Evolutionary conservation across 2,113 vertebrate genomes (phyloP).

Genomic region (Semicossyphus pulcher): DNA sequence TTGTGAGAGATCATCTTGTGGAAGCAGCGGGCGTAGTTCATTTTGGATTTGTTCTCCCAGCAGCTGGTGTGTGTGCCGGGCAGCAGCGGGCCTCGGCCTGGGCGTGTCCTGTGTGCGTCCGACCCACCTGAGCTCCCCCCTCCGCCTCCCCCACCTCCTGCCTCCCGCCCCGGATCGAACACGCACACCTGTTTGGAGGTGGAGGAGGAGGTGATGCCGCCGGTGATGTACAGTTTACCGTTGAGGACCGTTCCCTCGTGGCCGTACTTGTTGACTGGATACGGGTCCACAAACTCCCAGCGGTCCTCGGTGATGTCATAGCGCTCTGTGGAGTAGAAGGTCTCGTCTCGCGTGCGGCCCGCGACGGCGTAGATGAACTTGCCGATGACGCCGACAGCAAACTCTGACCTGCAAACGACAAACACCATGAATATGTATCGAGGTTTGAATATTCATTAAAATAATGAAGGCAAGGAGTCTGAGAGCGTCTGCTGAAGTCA

Average conservation of each 20-base stretch:
- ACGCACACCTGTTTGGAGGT: constrained; percentile 99
- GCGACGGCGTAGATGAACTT: constrained; percentile 97
- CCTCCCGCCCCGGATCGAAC: constrained; percentile 96
- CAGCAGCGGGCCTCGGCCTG: constrained; percentile 77
- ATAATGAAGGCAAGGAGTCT: background rate
- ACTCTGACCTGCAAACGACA: constrained; percentile 93
- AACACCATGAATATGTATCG: background rate
- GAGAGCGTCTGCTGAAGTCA: background rate
- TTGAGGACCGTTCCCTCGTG: constrained; percentile 97
- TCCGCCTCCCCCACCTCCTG: constrained; percentile 56
- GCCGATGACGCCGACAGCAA: constrained; percentile 97
- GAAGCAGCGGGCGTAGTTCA: constrained; percentile 99
- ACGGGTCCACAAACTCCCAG: constrained; percentile 99
- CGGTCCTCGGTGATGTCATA: constrained; percentile 97
- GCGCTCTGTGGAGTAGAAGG: constrained; percentile 97
- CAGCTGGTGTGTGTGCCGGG: constrained; percentile 90
- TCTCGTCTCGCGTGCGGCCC: constrained; percentile 96
- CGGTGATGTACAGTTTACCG: constrained; percentile 96
- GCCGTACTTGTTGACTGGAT: constrained; percentile 98
- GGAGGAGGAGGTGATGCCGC: constrained; percentile 98
- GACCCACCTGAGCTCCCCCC: constrained; percentile 47
- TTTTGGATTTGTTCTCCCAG: constrained; percentile 99
- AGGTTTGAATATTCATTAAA: too few relatives aligned
- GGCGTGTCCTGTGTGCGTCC: constrained; percentile 89
- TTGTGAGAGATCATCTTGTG: constrained; percentile 99